These are phyloP conservation scores for Desmodus rotundus DNA, from an alignment of 2,113 vertebrate genomes.

Conservation along the genomic window DNA sequence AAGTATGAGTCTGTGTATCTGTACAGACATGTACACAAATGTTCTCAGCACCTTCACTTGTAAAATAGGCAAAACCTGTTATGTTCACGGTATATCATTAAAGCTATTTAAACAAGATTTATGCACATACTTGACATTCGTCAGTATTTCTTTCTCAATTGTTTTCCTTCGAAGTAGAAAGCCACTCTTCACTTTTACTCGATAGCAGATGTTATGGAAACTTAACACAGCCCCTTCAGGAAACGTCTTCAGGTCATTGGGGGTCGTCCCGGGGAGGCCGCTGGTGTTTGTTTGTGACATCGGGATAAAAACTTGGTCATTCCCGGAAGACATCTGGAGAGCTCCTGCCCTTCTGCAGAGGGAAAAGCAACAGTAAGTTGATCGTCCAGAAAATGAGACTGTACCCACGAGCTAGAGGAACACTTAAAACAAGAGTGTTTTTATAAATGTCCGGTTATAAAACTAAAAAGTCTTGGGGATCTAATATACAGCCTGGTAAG, in stretches of 20 bases:
- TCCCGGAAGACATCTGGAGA: slow-evolving; percentile 34
- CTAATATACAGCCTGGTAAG: not conserved
- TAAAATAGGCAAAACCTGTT: not conserved
- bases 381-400: not conserved
- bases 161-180: slow-evolving; percentile 61
- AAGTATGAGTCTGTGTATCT: not conserved
- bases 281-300: slow-evolving; percentile 64
- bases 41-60: not conserved
- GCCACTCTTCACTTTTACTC: slow-evolving; percentile 76
- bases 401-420: not conserved
- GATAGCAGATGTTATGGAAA: slow-evolving; percentile 82
- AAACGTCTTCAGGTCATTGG: not conserved
- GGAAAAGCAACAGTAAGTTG: slow-evolving; percentile 14
- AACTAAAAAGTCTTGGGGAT: not conserved
- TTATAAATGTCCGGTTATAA: not conserved
- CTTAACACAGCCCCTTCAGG: slow-evolving; percentile 57
- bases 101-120: not conserved
- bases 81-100: not conserved
- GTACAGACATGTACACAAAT: not conserved
- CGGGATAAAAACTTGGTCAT: slow-evolving; percentile 59
- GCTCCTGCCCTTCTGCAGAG: not conserved
- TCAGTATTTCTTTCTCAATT: slow-evolving; percentile 76
- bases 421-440: not conserved
- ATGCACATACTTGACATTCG: slow-evolving; percentile 79
- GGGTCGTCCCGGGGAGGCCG: not conserved